phyloP scores from a whole-genome alignment of 2,888 invertebrate species.

The Cephus pygmeus region DNA sequence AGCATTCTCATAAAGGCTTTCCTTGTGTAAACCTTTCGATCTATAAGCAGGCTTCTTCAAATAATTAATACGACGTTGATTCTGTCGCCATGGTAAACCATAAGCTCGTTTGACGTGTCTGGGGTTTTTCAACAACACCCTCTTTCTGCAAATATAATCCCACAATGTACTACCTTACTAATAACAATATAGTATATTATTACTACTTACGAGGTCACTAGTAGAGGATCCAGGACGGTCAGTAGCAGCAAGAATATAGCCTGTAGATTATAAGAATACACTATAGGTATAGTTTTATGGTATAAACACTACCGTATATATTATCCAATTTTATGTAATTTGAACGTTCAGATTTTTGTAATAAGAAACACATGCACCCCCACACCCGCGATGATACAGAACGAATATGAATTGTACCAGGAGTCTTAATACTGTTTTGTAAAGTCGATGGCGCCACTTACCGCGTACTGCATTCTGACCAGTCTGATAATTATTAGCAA shows the following conservation, averaged over 20 bases:
- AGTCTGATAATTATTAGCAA: not conserved
- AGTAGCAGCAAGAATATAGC: constrained; percentile 34
- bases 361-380: not conserved
- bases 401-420: not conserved
- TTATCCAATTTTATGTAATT: not conserved
- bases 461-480: constrained; percentile 2
- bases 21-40: not conserved
- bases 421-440: not conserved
- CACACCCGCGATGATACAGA: not conserved
- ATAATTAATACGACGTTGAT: not conserved
- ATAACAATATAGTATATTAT: constrained; percentile 5
- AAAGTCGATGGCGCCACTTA: not conserved
- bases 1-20: not conserved
- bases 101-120: constrained; percentile 47
- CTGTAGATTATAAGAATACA: not conserved
- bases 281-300: not conserved
- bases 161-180: not conserved
- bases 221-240: constrained; percentile 43
- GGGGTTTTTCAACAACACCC: constrained; percentile 48
- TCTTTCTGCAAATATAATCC: constrained; percentile 35
- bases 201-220: constrained; percentile 46
- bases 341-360: not conserved
- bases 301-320: not conserved
- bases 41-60: not conserved
- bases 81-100: constrained; percentile 31